Base-by-base conservation (phyloP, 2,797 vertebrate species). In the Sebastes itinus region DNA sequence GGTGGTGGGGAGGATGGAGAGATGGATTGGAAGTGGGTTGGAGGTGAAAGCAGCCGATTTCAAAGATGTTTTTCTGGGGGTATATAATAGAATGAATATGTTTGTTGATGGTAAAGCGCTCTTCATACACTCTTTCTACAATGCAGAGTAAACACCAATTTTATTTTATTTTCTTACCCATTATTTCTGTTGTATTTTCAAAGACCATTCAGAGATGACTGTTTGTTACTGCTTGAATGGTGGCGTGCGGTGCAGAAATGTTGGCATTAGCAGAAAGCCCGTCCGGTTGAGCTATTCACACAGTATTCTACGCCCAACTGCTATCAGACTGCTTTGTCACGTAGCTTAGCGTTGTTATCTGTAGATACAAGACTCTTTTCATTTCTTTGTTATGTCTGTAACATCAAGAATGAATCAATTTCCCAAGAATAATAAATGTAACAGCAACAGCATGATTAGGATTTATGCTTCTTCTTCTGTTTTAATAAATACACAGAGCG, bases 301-400 rank as follows among this genome's bases (percentile, higher is more conserved):
- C 25, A 54, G 42, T 72, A 32, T n/a, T 81, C 42, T 52, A 28
- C 27, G 6, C 66, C 10, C 28, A 56, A 13, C 46, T 62, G 14
- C 46, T 49, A 38, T 80, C 74, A 64, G 74, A 56, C 16, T 2
- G 32, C 38, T 60, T 49, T 28, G 63, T 76, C 55, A 65, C 12
- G 4, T 7, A n/a, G 46, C 65, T 70, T 16, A 28, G 27, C 33
- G 59, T 38, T 62, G 16, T 61, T 74, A 68, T 81, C 75, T 58
- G 54, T 38, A 30, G n/a, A 23, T 67, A 42, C 42, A 35, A 54
- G 18, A 30, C 42, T 77, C 38, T 32, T 66, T 35, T 81, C 61
- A 18, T 73, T 80, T 75, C 16, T 60, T 22, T 82, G 27, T 81
- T 78, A 49, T 49, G 42, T 64, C 23, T 61, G 33, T 32, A 46